These are phyloP conservation scores for Torymus texanus DNA, from an alignment of 2,888 invertebrate genomes.

Conservation along the genomic window DNA sequence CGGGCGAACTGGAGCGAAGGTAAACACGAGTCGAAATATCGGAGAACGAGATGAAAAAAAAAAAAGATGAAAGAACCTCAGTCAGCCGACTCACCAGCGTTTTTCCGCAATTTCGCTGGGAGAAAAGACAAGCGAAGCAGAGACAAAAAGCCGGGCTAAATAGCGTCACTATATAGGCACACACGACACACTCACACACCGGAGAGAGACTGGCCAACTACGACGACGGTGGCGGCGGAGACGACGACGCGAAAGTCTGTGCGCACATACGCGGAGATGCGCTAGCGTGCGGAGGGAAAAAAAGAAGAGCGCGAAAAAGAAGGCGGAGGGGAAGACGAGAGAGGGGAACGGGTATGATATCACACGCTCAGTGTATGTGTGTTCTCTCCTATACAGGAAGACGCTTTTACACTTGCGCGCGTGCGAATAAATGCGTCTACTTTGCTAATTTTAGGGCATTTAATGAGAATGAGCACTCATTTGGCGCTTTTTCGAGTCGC, in stretches of 20 bases:
- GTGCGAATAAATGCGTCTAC: slow-evolving; percentile 2
- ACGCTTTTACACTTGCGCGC: slow-evolving; percentile 21
- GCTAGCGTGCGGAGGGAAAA: background rate
- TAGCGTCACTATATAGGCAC: background rate
- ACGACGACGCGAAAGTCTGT: background rate
- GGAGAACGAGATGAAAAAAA: background rate
- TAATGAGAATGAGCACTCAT: background rate
- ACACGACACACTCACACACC: too few species aligned
- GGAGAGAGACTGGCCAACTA: too few species aligned
- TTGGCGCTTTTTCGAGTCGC: too few species aligned
- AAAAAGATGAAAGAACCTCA: background rate
- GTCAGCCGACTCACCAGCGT: background rate
- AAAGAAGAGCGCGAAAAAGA: too few species aligned
- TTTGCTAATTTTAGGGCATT: slow-evolving; percentile 45
- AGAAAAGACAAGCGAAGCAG: too few species aligned
- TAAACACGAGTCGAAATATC: too few species aligned
- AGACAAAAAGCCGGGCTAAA: background rate
- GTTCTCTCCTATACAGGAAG: background rate
- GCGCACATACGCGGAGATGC: slow-evolving; percentile 9
- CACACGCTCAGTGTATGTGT: too few species aligned
- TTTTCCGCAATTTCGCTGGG: background rate
- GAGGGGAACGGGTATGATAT: too few species aligned
- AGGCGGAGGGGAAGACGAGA: too few species aligned
- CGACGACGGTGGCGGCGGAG: too few species aligned
- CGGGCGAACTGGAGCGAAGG: too few species aligned